phyloP scores from a whole-genome alignment of 2,888 invertebrate species.

The Nomada flava region DNA sequence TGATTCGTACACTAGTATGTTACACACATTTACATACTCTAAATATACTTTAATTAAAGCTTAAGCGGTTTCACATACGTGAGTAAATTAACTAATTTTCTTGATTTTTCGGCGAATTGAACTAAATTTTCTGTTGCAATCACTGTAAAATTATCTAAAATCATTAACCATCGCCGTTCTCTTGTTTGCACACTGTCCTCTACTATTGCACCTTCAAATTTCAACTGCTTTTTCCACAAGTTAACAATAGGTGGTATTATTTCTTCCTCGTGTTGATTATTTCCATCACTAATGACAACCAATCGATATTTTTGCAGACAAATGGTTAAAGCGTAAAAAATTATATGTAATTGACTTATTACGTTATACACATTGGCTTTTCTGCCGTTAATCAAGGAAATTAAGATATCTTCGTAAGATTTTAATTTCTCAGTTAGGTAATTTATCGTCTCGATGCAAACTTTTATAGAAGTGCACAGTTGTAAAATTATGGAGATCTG shows the following conservation, averaged over 20 bases:
- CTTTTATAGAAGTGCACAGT: conserved; percentile 53
- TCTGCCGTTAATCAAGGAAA: not conserved
- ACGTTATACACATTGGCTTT: not conserved
- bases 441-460: conserved; percentile 58
- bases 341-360: conserved; percentile 43
- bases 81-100: conserved; percentile 34
- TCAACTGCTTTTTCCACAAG: conserved; percentile 52
- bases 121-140: conserved; percentile 27
- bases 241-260: conserved; percentile 32
- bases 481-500: conserved; percentile 61
- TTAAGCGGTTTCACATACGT: not conserved
- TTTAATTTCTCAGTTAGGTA: conserved; percentile 44
- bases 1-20: not conserved
- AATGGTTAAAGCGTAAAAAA: conserved; percentile 51
- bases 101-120: conserved; percentile 44
- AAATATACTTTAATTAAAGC: not conserved
- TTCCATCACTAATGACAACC: not conserved
- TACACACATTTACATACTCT: not conserved
- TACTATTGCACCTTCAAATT: not conserved
- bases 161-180: conserved; percentile 50
- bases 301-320: conserved; percentile 53
- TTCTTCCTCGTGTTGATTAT: conserved; percentile 14
- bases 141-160: conserved; percentile 43
- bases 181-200: conserved; percentile 14
- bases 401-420: conserved; percentile 25